Conservation (phyloP, 2,888 invertebrate species). For the Synergus itoensis region DNA sequence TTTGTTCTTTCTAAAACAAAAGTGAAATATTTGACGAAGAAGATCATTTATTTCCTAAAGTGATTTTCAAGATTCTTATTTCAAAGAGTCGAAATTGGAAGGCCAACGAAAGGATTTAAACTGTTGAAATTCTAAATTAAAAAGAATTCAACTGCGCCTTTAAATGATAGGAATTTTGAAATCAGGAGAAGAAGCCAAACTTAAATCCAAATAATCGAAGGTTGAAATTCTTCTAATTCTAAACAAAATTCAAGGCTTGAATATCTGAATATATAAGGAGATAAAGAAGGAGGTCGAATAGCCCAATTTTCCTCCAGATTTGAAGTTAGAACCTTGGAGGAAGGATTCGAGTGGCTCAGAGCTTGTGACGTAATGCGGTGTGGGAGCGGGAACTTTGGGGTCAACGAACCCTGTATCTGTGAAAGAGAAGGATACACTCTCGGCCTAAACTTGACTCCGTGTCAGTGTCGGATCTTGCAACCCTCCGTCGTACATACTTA, state of each 20-base stretch:
- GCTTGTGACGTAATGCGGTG: constrained; percentile 35
- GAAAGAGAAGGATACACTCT: constrained; percentile 35
- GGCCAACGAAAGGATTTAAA: background rate
- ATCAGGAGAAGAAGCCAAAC: background rate
- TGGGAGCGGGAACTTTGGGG: constrained; percentile 31
- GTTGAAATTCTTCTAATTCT: background rate
- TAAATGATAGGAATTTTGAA: background rate
- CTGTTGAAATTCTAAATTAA: background rate
- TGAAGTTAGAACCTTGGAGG: background rate
- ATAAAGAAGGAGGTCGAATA: background rate
- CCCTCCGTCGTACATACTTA: background rate
- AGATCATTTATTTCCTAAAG: too few species aligned
- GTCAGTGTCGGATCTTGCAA: constrained; percentile 5
- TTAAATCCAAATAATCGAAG: background rate
- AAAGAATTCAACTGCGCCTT: background rate
- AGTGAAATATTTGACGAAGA: background rate
- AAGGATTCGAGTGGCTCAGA: background rate
- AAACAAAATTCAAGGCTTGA: background rate
- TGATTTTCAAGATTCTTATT: background rate
- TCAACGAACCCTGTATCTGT: constrained; percentile 29
- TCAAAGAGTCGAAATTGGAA: background rate
- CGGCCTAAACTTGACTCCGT: constrained; percentile 18
- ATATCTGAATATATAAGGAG: background rate
- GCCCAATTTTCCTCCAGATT: background rate
- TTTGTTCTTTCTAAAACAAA: background rate